Percentiles rank a stretch among this genome's conserved stretches.
Evolutionary conservation across 2,888 invertebrate genomes (phyloP).

Genomic region (Rhogogaster chlorosoma): DNA sequence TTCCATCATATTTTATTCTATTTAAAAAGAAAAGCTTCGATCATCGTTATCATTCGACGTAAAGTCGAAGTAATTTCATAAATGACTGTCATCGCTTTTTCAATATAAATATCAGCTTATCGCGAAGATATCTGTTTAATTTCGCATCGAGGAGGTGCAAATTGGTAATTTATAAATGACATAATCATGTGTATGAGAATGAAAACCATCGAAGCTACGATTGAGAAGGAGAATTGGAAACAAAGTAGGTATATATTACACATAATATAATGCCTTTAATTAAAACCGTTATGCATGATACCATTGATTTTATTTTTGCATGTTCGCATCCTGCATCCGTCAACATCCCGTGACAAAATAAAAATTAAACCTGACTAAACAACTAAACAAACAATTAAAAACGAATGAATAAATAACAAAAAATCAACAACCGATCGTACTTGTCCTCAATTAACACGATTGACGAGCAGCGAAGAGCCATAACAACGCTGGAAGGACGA

Average conservation of each 20-base stretch:
- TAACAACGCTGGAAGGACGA: constrained; percentile 32
- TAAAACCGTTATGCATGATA: constrained; percentile 34
- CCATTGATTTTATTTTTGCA: constrained; percentile 44
- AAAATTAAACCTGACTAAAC: constrained; percentile 1
- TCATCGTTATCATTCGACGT: neutral
- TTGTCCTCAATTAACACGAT: constrained; percentile 16
- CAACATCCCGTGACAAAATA: constrained; percentile 33
- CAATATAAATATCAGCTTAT: neutral
- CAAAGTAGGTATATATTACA: constrained; percentile 48
- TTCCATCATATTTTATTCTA: neutral
- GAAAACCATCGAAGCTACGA: constrained; percentile 52
- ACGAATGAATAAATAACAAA: constrained; percentile 17
- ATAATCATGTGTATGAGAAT: neutral
- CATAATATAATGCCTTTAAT: neutral
- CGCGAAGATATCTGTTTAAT: neutral
- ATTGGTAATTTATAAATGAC: neutral
- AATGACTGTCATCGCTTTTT: neutral
- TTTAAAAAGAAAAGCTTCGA: neutral
- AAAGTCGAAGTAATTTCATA: neutral
- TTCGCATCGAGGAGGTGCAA: neutral
- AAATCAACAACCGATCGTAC: constrained; percentile 20
- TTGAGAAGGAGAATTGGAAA: constrained; percentile 72
- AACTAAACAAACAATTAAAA: constrained; percentile 17
- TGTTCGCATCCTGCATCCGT: constrained; percentile 44
- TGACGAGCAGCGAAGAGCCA: constrained; percentile 41